These are phyloP conservation scores for Tupaia tana DNA, from an alignment of 2,113 vertebrate genomes.

Conservation along the genomic window DNA sequence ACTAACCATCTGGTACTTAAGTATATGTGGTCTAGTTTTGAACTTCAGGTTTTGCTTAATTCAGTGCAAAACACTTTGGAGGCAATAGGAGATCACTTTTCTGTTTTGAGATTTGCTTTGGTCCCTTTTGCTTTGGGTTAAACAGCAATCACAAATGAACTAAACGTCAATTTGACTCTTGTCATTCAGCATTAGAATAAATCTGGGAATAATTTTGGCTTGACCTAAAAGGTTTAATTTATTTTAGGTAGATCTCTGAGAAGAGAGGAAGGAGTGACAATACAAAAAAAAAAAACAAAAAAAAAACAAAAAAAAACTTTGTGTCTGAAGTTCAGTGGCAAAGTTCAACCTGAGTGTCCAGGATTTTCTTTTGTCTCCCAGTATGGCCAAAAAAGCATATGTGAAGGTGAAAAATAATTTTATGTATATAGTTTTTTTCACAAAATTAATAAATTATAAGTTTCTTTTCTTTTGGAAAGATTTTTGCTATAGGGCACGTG, in stretches of 20 bases:
- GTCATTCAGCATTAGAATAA: constrained; percentile 61
- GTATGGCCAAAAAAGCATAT: constrained; percentile 67
- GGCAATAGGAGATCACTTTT: constrained; percentile 35
- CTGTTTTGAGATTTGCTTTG: constrained; percentile 56
- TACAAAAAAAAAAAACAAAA: neutral
- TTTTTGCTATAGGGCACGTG: too few species aligned
- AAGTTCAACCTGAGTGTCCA: constrained; percentile 67
- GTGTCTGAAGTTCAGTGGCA: constrained; percentile 62
- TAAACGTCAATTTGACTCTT: constrained; percentile 53
- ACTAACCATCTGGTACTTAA: constrained; percentile 33
- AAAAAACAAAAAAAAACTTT: constrained; percentile 73
- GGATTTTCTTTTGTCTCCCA: constrained; percentile 60
- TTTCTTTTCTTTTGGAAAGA: too few species aligned
- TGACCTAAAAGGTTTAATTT: constrained; percentile 71
- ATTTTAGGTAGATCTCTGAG: constrained; percentile 67
- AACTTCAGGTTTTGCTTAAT: constrained; percentile 46
- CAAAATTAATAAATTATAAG: neutral
- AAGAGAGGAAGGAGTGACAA: constrained; percentile 66
- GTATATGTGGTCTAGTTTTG: constrained; percentile 43
- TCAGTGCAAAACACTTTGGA: constrained; percentile 56
- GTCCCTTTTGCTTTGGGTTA: constrained; percentile 29
- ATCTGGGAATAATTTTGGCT: constrained; percentile 60
- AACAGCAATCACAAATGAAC: constrained; percentile 41
- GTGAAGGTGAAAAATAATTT: constrained; percentile 65
- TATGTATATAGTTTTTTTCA: constrained; percentile 34